A percentile compares a stretch with the other conserved stretches of the same genome.
Conservation (phyloP, 2,888 invertebrate species). For the Antheraea assamensis region DNA sequence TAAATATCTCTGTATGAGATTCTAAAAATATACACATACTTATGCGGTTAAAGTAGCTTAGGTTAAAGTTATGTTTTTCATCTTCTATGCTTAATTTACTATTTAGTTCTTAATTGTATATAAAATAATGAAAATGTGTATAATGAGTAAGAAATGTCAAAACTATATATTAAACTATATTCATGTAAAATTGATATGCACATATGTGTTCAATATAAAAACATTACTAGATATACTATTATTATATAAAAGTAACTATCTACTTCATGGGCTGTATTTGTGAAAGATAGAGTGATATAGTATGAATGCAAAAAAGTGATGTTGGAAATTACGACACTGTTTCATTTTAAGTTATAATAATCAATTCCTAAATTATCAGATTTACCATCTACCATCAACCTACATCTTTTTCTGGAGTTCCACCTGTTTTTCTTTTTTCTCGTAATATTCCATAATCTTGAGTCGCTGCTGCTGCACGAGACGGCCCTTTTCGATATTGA, state of each 20-base stretch:
- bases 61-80: neutral
- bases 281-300: neutral
- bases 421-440: slow-evolving; percentile 99
- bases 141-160: neutral
- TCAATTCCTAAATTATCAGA: neutral
- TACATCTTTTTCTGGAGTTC: slow-evolving; percentile 99
- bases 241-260: neutral
- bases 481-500: slow-evolving; percentile 99
- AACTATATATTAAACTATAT: neutral
- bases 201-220: neutral
- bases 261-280: neutral
- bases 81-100: neutral
- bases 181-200: neutral
- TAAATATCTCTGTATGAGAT: neutral
- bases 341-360: neutral
- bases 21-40: neutral
- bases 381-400: slow-evolving; percentile 50
- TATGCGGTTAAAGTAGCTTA: neutral
- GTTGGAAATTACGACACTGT: neutral
- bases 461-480: slow-evolving; percentile 98
- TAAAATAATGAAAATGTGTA: neutral
- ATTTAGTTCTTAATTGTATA: neutral
- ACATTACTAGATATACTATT: neutral
- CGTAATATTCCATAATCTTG: slow-evolving; percentile 99
- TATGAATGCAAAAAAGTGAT: neutral